These are phyloP conservation scores for Pygmarrhopalites habei DNA, from an alignment of 1,140 invertebrate species.

Conservation along the genomic window DNA sequence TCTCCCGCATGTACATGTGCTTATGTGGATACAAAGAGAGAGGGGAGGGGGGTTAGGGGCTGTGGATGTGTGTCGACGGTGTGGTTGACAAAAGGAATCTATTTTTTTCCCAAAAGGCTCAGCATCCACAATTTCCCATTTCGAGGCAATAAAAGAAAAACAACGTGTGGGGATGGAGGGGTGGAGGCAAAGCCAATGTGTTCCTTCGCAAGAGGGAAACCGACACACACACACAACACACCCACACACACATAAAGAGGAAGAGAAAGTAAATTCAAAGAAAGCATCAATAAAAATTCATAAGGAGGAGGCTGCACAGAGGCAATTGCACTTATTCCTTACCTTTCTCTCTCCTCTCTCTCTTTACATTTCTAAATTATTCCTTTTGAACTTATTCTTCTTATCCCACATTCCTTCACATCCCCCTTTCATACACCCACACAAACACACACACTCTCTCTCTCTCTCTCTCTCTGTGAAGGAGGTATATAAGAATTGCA, in stretches of 20 bases:
- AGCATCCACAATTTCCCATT: slow-evolving; percentile 3
- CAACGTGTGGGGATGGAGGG: neutral
- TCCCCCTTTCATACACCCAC: neutral
- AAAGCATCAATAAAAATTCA: slow-evolving; percentile 11
- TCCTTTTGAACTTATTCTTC: neutral
- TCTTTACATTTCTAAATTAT: neutral
- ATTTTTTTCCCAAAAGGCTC: neutral
- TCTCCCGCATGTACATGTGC: too few relatives aligned
- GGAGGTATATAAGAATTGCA: too few relatives aligned
- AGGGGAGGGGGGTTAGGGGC: too few relatives aligned
- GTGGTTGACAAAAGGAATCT: slow-evolving; percentile 11
- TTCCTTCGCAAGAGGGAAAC: too few relatives aligned
- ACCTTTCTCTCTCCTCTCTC: neutral
- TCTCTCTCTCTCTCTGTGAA: too few relatives aligned
- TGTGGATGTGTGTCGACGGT: neutral
- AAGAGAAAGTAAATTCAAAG: slow-evolving; percentile 11
- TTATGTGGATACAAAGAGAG: too few relatives aligned
- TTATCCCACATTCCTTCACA: too few relatives aligned
- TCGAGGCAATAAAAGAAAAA: slow-evolving; percentile 4
- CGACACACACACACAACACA: too few relatives aligned
- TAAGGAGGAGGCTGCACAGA: neutral
- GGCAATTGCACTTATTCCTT: neutral
- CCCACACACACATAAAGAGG: too few relatives aligned
- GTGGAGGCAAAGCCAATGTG: too few relatives aligned
- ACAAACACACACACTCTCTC: neutral